Percentiles rank a stretch among this genome's conserved stretches.
Conservation (phyloP, 2,888 invertebrate species). For the Toxonevra muliebris region DNA sequence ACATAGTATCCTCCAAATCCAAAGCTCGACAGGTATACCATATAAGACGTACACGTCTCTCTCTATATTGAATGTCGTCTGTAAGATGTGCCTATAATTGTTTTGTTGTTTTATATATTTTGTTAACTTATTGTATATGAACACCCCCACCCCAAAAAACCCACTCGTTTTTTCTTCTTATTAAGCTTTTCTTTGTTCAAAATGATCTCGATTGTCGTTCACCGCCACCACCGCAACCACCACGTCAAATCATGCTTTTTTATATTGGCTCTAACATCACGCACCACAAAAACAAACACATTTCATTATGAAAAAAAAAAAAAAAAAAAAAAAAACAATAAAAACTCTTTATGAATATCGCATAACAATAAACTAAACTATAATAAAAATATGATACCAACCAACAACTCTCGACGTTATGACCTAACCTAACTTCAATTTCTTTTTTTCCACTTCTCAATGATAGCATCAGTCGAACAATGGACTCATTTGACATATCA, state of each 20-base stretch:
- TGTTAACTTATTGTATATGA: no score
- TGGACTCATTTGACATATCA: slow-evolving; percentile 65
- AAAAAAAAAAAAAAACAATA: background rate
- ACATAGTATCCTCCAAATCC: no score
- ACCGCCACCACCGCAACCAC: background rate
- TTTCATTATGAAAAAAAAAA: background rate
- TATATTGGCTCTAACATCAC: slow-evolving; percentile 1
- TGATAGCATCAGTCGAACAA: slow-evolving; percentile 60
- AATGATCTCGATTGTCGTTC: no score
- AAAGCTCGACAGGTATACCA: no score
- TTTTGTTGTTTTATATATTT: no score
- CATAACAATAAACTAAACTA: slow-evolving; percentile 1
- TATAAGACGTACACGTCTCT: no score
- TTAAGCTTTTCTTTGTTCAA: no score
- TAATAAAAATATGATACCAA: background rate
- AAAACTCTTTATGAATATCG: background rate
- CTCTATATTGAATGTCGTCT: no score
- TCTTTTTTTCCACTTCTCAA: slow-evolving; percentile 26
- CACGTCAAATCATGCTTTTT: background rate
- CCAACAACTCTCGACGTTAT: slow-evolving; percentile 9
- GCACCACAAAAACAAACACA: no score
- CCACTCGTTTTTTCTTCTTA: no score
- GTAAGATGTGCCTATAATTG: no score
- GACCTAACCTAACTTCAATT: slow-evolving; percentile 33
- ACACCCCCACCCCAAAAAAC: no score